Evolutionary conservation across 1,140 invertebrate species (phyloP), one percentile per base, ranked within the genome.

Genomic region (Anthonomus grandis): DNA sequence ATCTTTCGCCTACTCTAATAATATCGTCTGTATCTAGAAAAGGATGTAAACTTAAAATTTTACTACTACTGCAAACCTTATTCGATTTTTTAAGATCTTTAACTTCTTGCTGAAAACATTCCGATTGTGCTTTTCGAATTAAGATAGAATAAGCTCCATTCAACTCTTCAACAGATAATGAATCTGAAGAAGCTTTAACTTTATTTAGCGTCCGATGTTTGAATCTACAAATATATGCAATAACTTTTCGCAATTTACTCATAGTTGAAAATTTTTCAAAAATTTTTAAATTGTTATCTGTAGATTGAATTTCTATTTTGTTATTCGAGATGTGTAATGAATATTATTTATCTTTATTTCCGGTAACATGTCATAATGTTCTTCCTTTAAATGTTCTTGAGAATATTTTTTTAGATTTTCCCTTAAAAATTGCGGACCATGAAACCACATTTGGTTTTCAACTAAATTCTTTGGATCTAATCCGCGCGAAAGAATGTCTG

Each of bases 401-500:
- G 10, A 63, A 31, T 18, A 2, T 34, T 34, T 2, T 34, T 34
- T 34, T 34, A 12, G 15, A 34, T 12, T 34, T 13, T 10, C 31
- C 10, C 10, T 10, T 12, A 12, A 34, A 12, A 34, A 1, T 10
- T 13, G 31, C 3, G 68, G 64, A 15, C 72, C 71, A 4, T 73
- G 36, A 65, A 54, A 72, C 70, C 67, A 75, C 2, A 71, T 50
- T 0, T 38, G 23, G 46, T 62, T 45, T 34, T 65, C 34, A 42
- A 59, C 39, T 9, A 71, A 39, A 19, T 70, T 47, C 17, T 13
- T 3, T 10, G 63, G 55, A 13, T 55, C 6, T 18, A 68, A 15
- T 17, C 75, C 75, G 9, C 76, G 55, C 2, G 75, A 76, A 38
- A 74, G 57, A 10, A 74, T 57, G 63, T 78, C 75, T 0, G 74